A percentile compares a stretch with the other conserved stretches of the same genome.
These are phyloP conservation scores for Dipus sagitta DNA, from an alignment of 2,797 vertebrate genomes.

Conservation along the genomic window DNA sequence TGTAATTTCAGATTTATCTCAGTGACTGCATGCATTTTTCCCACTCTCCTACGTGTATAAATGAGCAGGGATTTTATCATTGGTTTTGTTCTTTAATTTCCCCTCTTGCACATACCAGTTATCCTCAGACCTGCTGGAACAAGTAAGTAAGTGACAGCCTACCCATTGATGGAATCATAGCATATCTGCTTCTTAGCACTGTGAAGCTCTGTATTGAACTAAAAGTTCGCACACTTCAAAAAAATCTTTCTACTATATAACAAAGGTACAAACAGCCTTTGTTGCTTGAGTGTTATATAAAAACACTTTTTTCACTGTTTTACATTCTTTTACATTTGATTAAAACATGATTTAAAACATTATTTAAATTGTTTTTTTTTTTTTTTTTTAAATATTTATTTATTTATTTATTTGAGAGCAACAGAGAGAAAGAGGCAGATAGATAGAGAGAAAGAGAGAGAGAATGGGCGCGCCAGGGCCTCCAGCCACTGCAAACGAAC, in stretches of 20 bases:
- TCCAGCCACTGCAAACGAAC: too few species aligned
- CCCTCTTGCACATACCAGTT: not conserved
- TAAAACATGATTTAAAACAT: not conserved
- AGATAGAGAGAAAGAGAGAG: too few species aligned
- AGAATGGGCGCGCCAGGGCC: too few species aligned
- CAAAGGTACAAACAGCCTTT: not conserved
- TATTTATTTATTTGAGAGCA: too few species aligned
- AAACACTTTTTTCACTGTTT: slow-evolving; percentile 6
- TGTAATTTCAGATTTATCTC: slow-evolving; percentile 8
- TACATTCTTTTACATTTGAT: not conserved
- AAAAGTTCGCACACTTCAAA: not conserved
- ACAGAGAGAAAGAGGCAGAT: too few species aligned
- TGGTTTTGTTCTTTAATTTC: slow-evolving; percentile 24
- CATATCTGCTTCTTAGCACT: not conserved
- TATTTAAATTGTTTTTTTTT: too few species aligned
- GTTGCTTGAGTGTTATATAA: not conserved
- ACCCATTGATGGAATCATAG: not conserved
- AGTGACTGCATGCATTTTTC: not conserved
- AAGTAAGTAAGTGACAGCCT: not conserved
- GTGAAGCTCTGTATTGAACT: not conserved
- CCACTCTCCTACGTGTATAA: not conserved
- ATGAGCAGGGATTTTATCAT: not conserved
- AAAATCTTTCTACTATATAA: not conserved
- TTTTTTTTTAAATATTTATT: too few species aligned
- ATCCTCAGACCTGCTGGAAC: not conserved